Evolutionary conservation across 2,113 vertebrate species (phyloP), one percentile per base, ranked within the genome.

Genomic region (Colaptes auratus): DNA sequence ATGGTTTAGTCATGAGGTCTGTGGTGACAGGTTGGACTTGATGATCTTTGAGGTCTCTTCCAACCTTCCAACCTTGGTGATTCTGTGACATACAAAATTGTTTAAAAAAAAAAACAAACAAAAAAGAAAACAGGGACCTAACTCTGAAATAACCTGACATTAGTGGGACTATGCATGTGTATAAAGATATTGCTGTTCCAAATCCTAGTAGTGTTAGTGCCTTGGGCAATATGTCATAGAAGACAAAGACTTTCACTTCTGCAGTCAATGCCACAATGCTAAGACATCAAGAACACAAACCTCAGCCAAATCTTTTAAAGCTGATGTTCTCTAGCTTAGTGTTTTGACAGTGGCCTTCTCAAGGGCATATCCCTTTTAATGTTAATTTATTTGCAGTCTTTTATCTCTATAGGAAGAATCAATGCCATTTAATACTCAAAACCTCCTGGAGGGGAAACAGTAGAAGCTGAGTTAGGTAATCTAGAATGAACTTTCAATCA

Each of bases 401-500:
- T 93, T 94, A 87, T 93, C 96, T 97, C 95, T 80, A 69, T 13
- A 59, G 91, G 90, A 78, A 91, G 93, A 86, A 91, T 93, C 93
- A 36, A 64, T 63, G 81, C 53, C 64, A 48, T 83, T 90, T 93
- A 67, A 88, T 79, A 67, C 58, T 79, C 83, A 90, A 69, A 69
- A 55, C 77, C 61, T 92, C 95, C 93, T 83, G 86, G 31, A 83
- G 39, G 67, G 58, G 76, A 94, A 90, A 89, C 69, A 75, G 53
- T 50, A 92, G 61, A 88, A 75, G 17, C 66, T 72, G 58, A 15
- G 58, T 86, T 81, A 92, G 65, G 76, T 88, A 71, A 77, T 86
- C 88, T 82, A 95, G 74, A 82, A 81, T 27, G 76, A 90, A 80
- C 61, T 92, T 96, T 83, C 42, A 90, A 65, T 78, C 48, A 88